Percentiles rank a stretch among this genome's conserved stretches.
Conservation (phyloP, 2,113 vertebrate species). For the Lampris megalopsis region DNA sequence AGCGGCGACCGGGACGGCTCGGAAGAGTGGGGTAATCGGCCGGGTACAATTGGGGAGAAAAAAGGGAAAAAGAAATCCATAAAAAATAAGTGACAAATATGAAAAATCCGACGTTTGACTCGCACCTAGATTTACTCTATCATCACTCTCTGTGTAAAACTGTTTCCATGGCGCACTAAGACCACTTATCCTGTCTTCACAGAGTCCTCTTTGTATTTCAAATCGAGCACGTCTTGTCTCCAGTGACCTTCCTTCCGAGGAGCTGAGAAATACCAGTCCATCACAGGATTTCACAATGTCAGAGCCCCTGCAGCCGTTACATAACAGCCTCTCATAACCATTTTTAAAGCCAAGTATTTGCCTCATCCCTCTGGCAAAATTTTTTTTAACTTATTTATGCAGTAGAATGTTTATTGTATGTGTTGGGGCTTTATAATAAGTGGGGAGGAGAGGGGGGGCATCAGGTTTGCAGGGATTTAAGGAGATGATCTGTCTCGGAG, state of each 20-base stretch:
- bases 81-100: not conserved
- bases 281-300: constrained; percentile 25
- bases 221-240: no score
- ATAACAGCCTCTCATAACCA: constrained; percentile 38
- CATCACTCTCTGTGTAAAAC: no score
- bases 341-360: constrained; percentile 45
- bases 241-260: not conserved
- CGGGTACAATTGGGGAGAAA: no score
- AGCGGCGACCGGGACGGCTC: no score
- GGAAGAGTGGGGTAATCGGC: no score
- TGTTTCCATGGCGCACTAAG: not conserved
- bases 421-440: constrained; percentile 49
- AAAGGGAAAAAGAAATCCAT: no score
- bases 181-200: not conserved
- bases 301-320: constrained; percentile 54
- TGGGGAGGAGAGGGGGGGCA: constrained; percentile 22
- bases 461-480: constrained; percentile 44
- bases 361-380: not conserved
- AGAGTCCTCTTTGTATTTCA: no score
- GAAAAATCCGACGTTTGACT: not conserved
- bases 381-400: constrained; percentile 34
- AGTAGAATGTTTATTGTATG: constrained; percentile 19
- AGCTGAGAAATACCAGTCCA: not conserved
- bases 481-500: constrained; percentile 36
- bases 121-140: not conserved